Conservation (phyloP, 2,113 vertebrate species). For the Nycticorax nycticorax region DNA sequence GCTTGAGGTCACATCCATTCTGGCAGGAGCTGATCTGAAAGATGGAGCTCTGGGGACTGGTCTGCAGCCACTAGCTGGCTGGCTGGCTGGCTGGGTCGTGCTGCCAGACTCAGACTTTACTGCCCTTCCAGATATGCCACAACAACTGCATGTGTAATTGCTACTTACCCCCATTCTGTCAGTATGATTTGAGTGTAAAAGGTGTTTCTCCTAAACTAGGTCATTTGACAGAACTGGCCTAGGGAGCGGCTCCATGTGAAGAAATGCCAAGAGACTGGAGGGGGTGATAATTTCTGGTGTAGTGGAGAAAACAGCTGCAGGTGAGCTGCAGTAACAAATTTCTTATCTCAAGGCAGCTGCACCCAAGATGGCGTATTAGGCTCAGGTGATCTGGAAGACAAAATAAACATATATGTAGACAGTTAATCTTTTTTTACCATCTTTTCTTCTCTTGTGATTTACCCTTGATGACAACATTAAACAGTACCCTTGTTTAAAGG, state of each 20-base stretch:
- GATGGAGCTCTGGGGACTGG: background rate
- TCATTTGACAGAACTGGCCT: background rate
- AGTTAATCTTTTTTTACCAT: background rate
- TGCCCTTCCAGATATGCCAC: background rate
- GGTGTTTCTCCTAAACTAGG: background rate
- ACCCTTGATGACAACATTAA: background rate
- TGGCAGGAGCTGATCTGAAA: background rate
- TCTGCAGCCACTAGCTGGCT: background rate
- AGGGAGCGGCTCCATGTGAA: rapidly evolving
- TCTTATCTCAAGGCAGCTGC: background rate
- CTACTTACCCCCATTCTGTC: slow-evolving; percentile 19
- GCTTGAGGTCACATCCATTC: background rate
- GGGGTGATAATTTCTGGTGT: background rate
- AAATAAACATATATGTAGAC: background rate
- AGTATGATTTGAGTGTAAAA: background rate
- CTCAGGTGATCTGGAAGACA: background rate
- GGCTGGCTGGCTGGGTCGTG: background rate
- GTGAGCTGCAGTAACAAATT: background rate
- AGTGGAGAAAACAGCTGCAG: background rate
- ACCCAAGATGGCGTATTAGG: background rate
- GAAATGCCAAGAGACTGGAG: background rate
- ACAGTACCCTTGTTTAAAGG: background rate
- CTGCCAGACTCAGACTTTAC: background rate
- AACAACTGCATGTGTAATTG: background rate
- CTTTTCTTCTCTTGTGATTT: background rate